Base-by-base conservation (phyloP, 2,797 vertebrate species). In the Astyanax mexicanus region DNA sequence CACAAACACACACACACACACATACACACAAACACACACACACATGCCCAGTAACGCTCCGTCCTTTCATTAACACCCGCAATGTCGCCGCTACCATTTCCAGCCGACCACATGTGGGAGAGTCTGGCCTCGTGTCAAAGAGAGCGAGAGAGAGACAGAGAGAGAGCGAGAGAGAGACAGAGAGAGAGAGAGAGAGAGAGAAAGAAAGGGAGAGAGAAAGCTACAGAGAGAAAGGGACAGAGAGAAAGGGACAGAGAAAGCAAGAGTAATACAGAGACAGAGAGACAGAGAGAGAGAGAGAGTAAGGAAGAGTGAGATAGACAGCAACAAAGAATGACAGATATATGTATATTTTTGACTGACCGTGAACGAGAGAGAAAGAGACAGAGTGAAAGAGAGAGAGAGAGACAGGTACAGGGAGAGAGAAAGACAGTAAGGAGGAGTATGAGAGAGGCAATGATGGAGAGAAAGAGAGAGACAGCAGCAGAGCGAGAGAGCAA, bases 51-150 rank as follows among this genome's bases (percentile, higher is more conserved):
- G 13, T 13, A 57, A 21, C 29, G 3, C 10, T 7, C 17, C n/a
- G 21, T 60, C 42, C 62, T 71, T 69, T 62, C 55, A 73, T 77
- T 69, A 76, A 67, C 29, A 27, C 64, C 70, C 10, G 15, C 77
- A 80, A 82, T 77, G 81, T 80, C 55, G 74, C 54, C 19, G 66
- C 70, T 70, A 54, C 45, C 54, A 23, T 77, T 80, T 70, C 32
- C 3, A 54, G 49, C 60, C 11, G 6, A 35, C 32, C 32, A 58
- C 44, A 72, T 70, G 80, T 19, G 75, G 44, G 66, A 82, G 71
- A 70, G 37, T 61, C 54, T 38, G 73, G 9, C 62, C 60, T 38
- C 38, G 29, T 72, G 69, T 58, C 61, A 69, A 76, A 64, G 15
- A 25, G 15, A 0, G 13, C 51, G 8, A 17, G 6, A 52, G 3